Conservation (phyloP, 2,888 invertebrate genomes). For the Graphium colonna region DNA sequence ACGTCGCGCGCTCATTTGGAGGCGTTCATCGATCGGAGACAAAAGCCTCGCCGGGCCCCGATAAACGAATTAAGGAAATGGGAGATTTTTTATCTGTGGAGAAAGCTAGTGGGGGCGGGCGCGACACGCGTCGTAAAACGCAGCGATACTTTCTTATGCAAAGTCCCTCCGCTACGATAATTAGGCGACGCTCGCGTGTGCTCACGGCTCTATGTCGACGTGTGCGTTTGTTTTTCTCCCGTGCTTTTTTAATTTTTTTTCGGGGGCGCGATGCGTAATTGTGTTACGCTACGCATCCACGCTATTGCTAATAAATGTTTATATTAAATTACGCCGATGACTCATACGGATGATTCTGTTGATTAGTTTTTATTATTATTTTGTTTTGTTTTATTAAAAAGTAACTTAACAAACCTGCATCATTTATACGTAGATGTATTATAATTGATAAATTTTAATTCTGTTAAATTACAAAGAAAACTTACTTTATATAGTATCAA, state of each 20-base stretch:
- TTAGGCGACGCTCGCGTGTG: constrained; percentile 66
- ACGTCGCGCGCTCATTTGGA: constrained; percentile 75
- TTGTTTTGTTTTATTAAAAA: too few species aligned
- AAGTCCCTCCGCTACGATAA: constrained; percentile 74
- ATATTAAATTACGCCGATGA: too few species aligned
- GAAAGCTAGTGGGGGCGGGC: too few species aligned
- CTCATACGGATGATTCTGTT: too few species aligned
- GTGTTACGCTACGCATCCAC: constrained; percentile 26
- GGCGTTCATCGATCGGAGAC: constrained; percentile 78
- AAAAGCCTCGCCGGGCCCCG: constrained; percentile 74
- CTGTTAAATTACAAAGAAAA: too few species aligned
- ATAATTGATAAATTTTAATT: too few species aligned
- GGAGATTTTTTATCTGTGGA: constrained; percentile 80
- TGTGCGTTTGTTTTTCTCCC: constrained; percentile 51
- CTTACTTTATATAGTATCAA: too few species aligned
- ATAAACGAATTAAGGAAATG: constrained; percentile 81
- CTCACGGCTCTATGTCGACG: constrained; percentile 52
- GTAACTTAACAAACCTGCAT: too few species aligned
- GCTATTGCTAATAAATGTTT: constrained; percentile 7
- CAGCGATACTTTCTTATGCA: constrained; percentile 79
- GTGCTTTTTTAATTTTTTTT: constrained; percentile 70
- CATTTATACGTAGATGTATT: too few species aligned
- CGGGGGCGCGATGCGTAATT: constrained; percentile 36
- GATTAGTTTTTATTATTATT: too few species aligned
- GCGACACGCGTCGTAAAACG: constrained; percentile 77